Evolutionary conservation across 2,113 vertebrate species (phyloP), one percentile per base, ranked within the genome.

Genomic region (Procapra przewalskii): DNA sequence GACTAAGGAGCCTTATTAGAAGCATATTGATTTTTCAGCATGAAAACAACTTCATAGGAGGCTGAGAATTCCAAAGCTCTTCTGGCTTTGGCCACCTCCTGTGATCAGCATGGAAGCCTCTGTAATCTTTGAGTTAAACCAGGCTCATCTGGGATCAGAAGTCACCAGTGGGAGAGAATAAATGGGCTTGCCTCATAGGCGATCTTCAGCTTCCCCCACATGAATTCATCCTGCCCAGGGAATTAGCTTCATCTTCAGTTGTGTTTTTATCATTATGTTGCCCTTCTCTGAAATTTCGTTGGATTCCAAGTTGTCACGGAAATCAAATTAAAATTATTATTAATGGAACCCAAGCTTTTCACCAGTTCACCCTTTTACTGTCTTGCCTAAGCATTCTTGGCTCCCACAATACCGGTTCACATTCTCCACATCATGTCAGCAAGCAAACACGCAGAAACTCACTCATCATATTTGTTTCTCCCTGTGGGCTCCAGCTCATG

Each of bases 11-110:
- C 11, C 33, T 52, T 82, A n/a, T 54, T 14, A 7, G 6, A n/a
- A n/a, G 17, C 11, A n/a, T 50, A 12, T 77, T 55, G 1, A 62
- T 71, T 96, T 90, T 90, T 79, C 54, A 90, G 29, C 31, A n/a
- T 95, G 60, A 85, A 96, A 86, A 77, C 48, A 77, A 40, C 40
- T 95, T 93, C 67, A 79, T 33, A 93, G 90, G 81, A 96, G 43
- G 31, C 57, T 91, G 27, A 25, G 27, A 57, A 62, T 77, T 77
- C 87, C 43, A 95, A 57, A 92, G 54, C 59, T 87, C 64, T 88
- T 80, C 12, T 75, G 54, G 60, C 57, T 93, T 54, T 91, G 31
- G 19, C 33, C 60, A 31, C 50, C 84, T 92, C 23, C 36, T 71
- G 25, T 87, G 80, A 52, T 21, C 54, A 40, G 25, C 27, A 55